Percentiles rank a stretch among this genome's conserved stretches.
phyloP scores from a whole-genome alignment of 2,888 invertebrate species.

The Xestia c-nigrum region DNA sequence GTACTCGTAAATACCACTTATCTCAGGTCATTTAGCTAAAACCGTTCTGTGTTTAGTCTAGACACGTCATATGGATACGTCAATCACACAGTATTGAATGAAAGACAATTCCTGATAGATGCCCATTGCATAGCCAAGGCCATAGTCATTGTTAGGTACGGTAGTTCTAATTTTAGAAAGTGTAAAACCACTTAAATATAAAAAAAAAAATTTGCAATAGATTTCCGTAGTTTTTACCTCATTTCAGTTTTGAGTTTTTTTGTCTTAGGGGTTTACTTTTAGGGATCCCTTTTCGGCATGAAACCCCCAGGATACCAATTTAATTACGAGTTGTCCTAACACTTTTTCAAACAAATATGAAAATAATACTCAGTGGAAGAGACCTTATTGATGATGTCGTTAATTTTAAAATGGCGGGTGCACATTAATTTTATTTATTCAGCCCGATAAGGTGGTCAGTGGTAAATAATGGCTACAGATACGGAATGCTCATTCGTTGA shows the following conservation, averaged over 20 bases:
- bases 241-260: not conserved
- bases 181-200: not conserved
- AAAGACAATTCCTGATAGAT: not conserved
- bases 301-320: not conserved
- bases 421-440: slow-evolving; percentile 62
- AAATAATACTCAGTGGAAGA: slow-evolving; percentile 36
- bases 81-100: not conserved
- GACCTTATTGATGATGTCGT: slow-evolving; percentile 36
- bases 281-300: not conserved
- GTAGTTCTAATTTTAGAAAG: not conserved
- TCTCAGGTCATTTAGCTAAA: not conserved
- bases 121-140: not conserved
- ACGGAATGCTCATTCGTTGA: slow-evolving; percentile 44
- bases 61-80: not conserved
- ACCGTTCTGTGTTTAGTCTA: not conserved
- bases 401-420: slow-evolving; percentile 42
- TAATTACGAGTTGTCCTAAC: slow-evolving; percentile 4
- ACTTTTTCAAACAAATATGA: slow-evolving; percentile 4
- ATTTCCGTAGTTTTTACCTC: not conserved
- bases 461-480: slow-evolving; percentile 55
- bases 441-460: slow-evolving; percentile 47
- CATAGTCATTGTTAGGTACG: no score
- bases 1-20: not conserved
- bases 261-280: not conserved
- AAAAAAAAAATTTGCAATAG: no score